Evolutionary conservation across 2,797 vertebrate species (phyloP), one percentile per base, ranked within the genome.

Genomic region (Sebastes oblongus): DNA sequence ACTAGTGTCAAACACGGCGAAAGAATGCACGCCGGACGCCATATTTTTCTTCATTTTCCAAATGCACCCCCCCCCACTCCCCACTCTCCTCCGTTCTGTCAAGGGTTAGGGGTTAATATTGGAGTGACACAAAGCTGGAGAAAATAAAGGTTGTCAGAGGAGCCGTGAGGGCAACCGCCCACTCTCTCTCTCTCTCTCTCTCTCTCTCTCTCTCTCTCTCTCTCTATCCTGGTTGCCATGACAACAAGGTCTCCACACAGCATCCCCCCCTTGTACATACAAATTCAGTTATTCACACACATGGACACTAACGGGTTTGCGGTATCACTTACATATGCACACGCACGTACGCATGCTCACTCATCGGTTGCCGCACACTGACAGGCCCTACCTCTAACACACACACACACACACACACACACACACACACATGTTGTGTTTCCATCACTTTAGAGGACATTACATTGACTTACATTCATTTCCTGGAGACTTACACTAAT

Each of bases 251-350:
- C 91, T 95, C 89, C 87, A 89, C 86, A 77, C 85, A 55, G 77
- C 77, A 75, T 34, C 81, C 78, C 88, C 88, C 82, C 79, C 87
- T 84, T 82, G 85, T 86, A 94, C 94, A 93, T 92, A 94, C 86
- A 93, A 92, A 94, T 94, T 95, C 94, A 93, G 93, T 94, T 95
- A 95, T 95, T 94, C 95, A 92, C 91, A 92, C 90, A 89, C 90
- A 89, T 88, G 91, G 88, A 93, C 88, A 87, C 88, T 82, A 86
- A 90, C 75, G 10, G 84, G 68, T 90, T 86, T 85, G 86, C 84
- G 3, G 84, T 84, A 85, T 85, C 72, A 20, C 88, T 93, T 89
- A 91, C 71, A 72, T 86, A 92, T 93, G 90, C 91, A 20, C 72
- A 70, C 14, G 3, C 93, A 91, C 84, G 82, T 83, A 85, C 42